Percentiles rank a stretch among this genome's conserved stretches.
phyloP scores from a whole-genome alignment of 2,888 invertebrate species.

The Limenitis camilla region DNA sequence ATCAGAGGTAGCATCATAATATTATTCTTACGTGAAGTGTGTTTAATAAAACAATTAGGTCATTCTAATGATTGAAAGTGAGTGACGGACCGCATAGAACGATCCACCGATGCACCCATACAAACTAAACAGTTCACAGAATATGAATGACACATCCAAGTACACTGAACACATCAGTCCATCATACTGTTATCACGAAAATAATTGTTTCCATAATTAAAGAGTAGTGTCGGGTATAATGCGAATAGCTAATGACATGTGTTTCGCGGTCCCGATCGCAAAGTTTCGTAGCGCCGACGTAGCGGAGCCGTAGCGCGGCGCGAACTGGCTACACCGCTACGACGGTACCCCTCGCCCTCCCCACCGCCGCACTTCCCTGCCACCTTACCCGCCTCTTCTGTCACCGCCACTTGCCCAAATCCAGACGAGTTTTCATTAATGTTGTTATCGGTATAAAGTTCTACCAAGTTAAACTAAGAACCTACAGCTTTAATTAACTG shows the following conservation, averaged over 20 bases:
- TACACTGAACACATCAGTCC: conserved; percentile 45
- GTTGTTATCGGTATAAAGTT: conserved; percentile 71
- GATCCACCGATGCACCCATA: conserved; percentile 61
- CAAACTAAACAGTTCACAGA: conserved; percentile 49
- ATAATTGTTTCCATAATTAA: conserved; percentile 5
- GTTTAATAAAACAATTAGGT: conserved; percentile 32
- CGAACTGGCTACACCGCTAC: conserved; percentile 50
- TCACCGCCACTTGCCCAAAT: conserved; percentile 65
- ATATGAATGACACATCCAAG: conserved; percentile 46
- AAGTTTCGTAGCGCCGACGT: conserved; percentile 42
- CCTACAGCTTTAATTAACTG: conserved; percentile 67
- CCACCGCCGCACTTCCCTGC: no score
- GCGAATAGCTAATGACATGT: conserved; percentile 23
- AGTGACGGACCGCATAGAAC: conserved; percentile 49
- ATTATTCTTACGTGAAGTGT: conserved; percentile 21
- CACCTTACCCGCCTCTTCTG: conserved; percentile 44
- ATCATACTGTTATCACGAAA: conserved; percentile 14
- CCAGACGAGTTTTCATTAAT: conserved; percentile 70
- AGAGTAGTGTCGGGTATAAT: conserved; percentile 4
- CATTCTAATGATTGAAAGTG: conserved; percentile 52
- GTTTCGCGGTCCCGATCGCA: conserved; percentile 40
- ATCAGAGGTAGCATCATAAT: conserved; percentile 44
- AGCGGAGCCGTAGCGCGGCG: conserved; percentile 47
- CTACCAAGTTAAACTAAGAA: conserved; percentile 59
- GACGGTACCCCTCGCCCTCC: no score